Evolutionary conservation across 2,888 invertebrate species (phyloP), one percentile per base, ranked within the genome.

Genomic region (Mythimna albipuncta): DNA sequence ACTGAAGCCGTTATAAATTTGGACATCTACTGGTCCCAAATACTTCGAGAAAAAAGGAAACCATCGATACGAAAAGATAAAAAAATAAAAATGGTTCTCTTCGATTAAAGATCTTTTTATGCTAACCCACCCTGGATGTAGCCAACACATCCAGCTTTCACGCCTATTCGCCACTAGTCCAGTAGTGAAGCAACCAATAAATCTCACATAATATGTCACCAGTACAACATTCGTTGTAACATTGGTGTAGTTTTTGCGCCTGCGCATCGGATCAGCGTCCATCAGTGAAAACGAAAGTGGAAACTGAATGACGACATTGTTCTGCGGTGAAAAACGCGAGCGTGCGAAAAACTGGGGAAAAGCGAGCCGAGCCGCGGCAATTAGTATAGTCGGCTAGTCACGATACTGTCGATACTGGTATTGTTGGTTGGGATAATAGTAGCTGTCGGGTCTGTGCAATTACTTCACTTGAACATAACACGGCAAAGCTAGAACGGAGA

Each of bases 261-360:
- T 91, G 86, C 85, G 75, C 85, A 77, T 84, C 83, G 79, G 87
- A 85, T 82, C 88, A 84, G 89, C 90, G 89, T 91, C 91, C 89
- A 90, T 88, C 89, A 90, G 92, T 89, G 95, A 95, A 95, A 95
- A 91, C 90, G 95, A 95, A 95, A 95, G 95, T 95, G 95, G 95
- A 95, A 94, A 95, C 87, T 85, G 86, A 93, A 94, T 94, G 94
- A 95, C 92, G 92, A 95, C 93, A 95, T 95, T 95, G 94, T 95
- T 94, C 88, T 83, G 71, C 72, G 78, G 89, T 91, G 92, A 94
- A 94, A 94, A 93, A 91, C 86, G 76, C 87, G 85, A 88, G 89
- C 91, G 90, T 90, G 90, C 88, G 90, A 90, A 88, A 76, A 80
- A 77, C 82, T 80, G 89, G 91, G 90, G 92, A 92, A 92, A 90